These are phyloP conservation scores for Falco concolor DNA, from an alignment of 2,797 vertebrate species.

Conservation along the genomic window DNA sequence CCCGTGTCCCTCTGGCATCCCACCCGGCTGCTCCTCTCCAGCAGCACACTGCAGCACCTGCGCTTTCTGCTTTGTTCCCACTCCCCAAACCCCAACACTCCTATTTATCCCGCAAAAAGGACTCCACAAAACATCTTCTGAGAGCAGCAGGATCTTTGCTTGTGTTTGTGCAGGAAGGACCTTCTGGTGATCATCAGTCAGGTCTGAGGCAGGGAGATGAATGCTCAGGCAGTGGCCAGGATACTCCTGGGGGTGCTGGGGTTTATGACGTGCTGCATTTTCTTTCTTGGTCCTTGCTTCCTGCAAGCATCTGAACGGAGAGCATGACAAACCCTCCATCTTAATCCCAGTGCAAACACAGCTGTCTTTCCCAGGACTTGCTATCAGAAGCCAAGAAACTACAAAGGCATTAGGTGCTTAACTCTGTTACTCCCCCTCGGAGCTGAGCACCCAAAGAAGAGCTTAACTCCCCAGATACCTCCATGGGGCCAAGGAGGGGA, in stretches of 20 bases:
- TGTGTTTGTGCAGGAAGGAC: neutral
- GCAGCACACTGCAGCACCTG: neutral
- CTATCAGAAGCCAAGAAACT: neutral
- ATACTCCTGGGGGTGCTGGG: neutral
- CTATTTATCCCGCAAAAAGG: neutral
- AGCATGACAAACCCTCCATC: neutral
- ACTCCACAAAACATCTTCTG: neutral
- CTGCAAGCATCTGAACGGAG: neutral
- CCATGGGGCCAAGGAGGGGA: neutral
- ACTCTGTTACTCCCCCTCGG: neutral
- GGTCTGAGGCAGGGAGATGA: neutral
- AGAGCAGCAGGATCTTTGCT: neutral
- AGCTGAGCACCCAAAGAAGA: neutral
- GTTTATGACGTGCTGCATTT: neutral
- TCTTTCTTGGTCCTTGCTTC: neutral
- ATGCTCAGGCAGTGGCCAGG: neutral
- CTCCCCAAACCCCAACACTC: neutral
- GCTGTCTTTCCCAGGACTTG: neutral
- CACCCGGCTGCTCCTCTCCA: neutral
- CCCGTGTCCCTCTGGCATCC: neutral
- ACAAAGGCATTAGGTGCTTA: neutral
- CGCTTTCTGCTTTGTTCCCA: neutral
- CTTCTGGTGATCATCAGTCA: neutral
- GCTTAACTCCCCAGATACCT: neutral
- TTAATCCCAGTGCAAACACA: slow-evolving; percentile 24